These are phyloP conservation scores for Homalodisca vitripennis DNA, from an alignment of 1,140 invertebrate genomes.

Conservation along the genomic window DNA sequence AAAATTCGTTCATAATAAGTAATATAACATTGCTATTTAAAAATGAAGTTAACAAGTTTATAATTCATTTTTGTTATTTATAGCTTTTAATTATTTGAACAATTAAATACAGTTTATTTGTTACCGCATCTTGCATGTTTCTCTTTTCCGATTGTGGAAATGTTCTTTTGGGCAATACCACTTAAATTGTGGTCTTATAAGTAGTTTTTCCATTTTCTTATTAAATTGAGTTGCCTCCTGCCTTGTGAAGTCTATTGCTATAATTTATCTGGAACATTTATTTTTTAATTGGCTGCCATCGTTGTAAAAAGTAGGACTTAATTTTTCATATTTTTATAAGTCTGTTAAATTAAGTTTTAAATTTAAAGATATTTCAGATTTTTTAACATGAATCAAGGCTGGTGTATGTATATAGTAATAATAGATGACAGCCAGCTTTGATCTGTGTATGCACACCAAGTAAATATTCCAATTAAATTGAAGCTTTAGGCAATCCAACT, in stretches of 20 bases:
- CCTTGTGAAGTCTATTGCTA: slow-evolving; percentile 1
- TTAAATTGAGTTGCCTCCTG: slow-evolving; percentile 1
- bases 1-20: too few relatives aligned
- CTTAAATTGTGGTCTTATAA: background rate
- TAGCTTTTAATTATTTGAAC: too few relatives aligned
- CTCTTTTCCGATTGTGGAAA: background rate
- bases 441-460: background rate
- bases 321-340: too few relatives aligned
- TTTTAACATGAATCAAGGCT: background rate
- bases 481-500: background rate
- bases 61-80: too few relatives aligned
- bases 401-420: background rate
- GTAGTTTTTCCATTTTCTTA: background rate
- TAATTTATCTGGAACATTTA: background rate
- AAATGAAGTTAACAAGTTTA: too few relatives aligned
- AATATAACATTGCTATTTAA: too few relatives aligned
- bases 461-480: background rate
- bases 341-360: background rate
- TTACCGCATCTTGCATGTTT: background rate
- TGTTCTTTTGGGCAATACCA: slow-evolving; percentile 6
- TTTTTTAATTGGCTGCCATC: too few relatives aligned
- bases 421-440: background rate
- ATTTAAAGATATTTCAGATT: background rate
- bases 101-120: too few relatives aligned
- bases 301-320: too few relatives aligned